Percentiles rank a stretch among this genome's conserved stretches.
Evolutionary conservation across 2,888 invertebrate genomes (phyloP).

Genomic region (Nemotelus nigrinus): DNA sequence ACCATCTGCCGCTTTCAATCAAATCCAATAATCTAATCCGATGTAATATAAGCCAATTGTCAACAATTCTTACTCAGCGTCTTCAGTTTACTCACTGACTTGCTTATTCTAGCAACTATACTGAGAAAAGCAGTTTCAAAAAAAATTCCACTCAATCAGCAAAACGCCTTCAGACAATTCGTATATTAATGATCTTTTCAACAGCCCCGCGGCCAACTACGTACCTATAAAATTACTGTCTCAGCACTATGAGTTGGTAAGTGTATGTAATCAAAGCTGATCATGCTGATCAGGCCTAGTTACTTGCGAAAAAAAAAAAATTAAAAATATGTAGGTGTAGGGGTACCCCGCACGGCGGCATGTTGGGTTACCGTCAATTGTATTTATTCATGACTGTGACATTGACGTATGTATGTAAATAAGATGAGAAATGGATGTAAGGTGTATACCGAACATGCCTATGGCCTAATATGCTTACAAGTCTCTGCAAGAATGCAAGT

Average conservation of each 20-base stretch:
- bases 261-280: slow-evolving; percentile 21
- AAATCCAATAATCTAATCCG: slow-evolving; percentile 20
- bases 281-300: slow-evolving; percentile 11
- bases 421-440: slow-evolving; percentile 31
- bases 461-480: neutral
- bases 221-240: neutral
- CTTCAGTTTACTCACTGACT: neutral
- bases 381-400: slow-evolving; percentile 39
- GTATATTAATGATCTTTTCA: slow-evolving; percentile 17
- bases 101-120: too few relatives aligned
- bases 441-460: slow-evolving; percentile 1
- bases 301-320: too few relatives aligned
- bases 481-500: neutral
- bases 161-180: slow-evolving; percentile 29
- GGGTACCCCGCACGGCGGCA: neutral
- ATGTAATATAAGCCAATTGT: slow-evolving; percentile 11
- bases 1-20: slow-evolving; percentile 37
- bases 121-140: too few relatives aligned
- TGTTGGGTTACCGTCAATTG: slow-evolving; percentile 21
- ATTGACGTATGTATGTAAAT: slow-evolving; percentile 28
- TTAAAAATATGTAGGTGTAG: too few relatives aligned
- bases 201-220: neutral
- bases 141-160: neutral
- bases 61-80: neutral
- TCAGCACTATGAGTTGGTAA: slow-evolving; percentile 12